These are phyloP conservation scores for Drosophila sucinea DNA, from an alignment of 1,140 invertebrate species.

Conservation along the genomic window DNA sequence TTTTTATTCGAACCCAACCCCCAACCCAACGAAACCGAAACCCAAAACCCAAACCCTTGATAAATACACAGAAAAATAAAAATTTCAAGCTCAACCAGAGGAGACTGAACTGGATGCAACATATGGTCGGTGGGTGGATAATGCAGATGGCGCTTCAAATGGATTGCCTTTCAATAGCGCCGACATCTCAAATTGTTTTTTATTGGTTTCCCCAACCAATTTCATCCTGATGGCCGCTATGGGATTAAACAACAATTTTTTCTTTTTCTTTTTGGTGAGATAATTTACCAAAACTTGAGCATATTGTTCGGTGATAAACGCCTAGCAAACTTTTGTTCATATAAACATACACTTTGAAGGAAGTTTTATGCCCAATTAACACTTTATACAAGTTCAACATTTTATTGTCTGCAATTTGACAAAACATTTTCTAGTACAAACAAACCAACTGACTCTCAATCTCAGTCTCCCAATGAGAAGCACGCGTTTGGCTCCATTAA, in stretches of 20 bases:
- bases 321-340: conserved; percentile 48
- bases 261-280: conserved; percentile 45
- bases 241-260: conserved; percentile 44
- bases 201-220: conserved; percentile 56
- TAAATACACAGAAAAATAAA: conserved; percentile 11
- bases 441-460: conserved; percentile 7
- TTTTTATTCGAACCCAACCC: conserved; percentile 63
- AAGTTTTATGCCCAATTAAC: conserved; percentile 77
- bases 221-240: conserved; percentile 43
- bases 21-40: conserved; percentile 13
- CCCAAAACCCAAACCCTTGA: background rate
- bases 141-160: conserved; percentile 74
- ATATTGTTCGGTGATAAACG: conserved; percentile 64
- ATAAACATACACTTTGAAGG: conserved; percentile 20
- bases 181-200: conserved; percentile 62
- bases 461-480: conserved; percentile 6
- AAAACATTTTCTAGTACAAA: conserved; percentile 59
- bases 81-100: conserved; percentile 23
- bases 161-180: conserved; percentile 71
- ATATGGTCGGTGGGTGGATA: conserved; percentile 80
- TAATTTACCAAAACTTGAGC: conserved; percentile 51
- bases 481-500: conserved; percentile 55
- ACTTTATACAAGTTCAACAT: conserved; percentile 68
- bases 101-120: conserved; percentile 70
- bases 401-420: conserved; percentile 74